These are phyloP conservation scores for Heliconius charithonia DNA, from an alignment of 2,888 invertebrate species.

Conservation along the genomic window DNA sequence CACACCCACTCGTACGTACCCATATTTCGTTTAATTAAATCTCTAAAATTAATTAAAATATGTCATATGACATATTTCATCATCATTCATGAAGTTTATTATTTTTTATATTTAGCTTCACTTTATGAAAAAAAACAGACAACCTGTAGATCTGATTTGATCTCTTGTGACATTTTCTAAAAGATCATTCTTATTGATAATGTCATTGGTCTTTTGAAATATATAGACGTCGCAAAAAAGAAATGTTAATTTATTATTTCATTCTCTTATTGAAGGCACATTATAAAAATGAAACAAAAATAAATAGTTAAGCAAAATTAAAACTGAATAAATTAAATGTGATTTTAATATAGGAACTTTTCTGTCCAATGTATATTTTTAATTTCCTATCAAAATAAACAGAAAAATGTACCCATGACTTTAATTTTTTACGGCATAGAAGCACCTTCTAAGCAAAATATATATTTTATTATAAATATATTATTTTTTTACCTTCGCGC, in stretches of 20 bases:
- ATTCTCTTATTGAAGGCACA: too few relatives aligned
- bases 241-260: background rate
- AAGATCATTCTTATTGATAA: slow-evolving; percentile 4
- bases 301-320: background rate
- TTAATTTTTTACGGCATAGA: too few relatives aligned
- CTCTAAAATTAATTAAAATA: background rate
- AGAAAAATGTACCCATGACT: too few relatives aligned
- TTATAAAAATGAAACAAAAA: background rate
- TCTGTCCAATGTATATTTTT: too few relatives aligned
- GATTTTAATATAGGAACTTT: background rate
- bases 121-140: background rate
- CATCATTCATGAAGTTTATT: background rate
- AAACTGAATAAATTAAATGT: background rate
- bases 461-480: too few relatives aligned
- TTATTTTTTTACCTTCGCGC: background rate
- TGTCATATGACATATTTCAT: too few relatives aligned
- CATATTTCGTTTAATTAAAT: background rate
- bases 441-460: too few relatives aligned
- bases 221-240: background rate
- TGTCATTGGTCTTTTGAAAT: slow-evolving; percentile 11
- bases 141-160: background rate
- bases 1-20: background rate
- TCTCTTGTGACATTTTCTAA: background rate
- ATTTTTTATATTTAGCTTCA: background rate
- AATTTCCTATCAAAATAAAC: too few relatives aligned